Base-by-base conservation (phyloP, 2,113 vertebrate genomes). In the Trichechus manatus region DNA sequence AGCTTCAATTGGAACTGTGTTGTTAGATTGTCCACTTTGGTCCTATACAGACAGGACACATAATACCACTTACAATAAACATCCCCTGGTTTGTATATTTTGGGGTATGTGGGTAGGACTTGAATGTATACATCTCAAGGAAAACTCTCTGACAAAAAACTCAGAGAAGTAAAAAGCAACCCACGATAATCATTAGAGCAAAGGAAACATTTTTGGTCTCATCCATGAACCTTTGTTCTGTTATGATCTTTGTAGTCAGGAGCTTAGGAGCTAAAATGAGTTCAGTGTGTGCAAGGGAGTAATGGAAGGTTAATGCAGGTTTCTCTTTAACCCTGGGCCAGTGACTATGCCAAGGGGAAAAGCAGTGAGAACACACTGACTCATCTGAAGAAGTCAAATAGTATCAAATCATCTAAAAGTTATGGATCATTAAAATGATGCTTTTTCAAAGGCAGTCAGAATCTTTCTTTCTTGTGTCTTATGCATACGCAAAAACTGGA, bases 71-170 rank as follows among this genome's bases (percentile, higher is more conserved):
- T 89, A 53, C 8, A 42, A 63, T 80, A 42, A 94, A 17, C 61
- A 77, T 83, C 50, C 75, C 31, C 50, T 87, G 64, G 17, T 61
- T 61, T 64, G 47, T 87, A 29, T 66, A 78, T 89, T 95, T 92
- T 92, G 82, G 56, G 33, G 61, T 93, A 63, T 77, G 22, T 94
- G 29, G 44, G 11, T 42, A 92, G 93, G 90, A 90, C 39, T 36
- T 91, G 56, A 92, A 93, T 84, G 83, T 86, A 44, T 13, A 61
- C 39, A 75, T 80, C 53, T 72, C 53, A 80, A 84, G 42, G n/a
- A 89, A 96, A 93, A 2, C 6, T 96, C 68, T 87, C 84, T 77
- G n/a, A n/a, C 44, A 90, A 10, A 89, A 94, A 74, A 39, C 79
- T 89, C 63, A 23, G 44, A 95, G 70, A 89, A 80, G 87, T 78